Evolutionary conservation across 1,140 invertebrate species (phyloP), one percentile per base, ranked within the genome.

Genomic region (Trichomalopsis sarcophagae): DNA sequence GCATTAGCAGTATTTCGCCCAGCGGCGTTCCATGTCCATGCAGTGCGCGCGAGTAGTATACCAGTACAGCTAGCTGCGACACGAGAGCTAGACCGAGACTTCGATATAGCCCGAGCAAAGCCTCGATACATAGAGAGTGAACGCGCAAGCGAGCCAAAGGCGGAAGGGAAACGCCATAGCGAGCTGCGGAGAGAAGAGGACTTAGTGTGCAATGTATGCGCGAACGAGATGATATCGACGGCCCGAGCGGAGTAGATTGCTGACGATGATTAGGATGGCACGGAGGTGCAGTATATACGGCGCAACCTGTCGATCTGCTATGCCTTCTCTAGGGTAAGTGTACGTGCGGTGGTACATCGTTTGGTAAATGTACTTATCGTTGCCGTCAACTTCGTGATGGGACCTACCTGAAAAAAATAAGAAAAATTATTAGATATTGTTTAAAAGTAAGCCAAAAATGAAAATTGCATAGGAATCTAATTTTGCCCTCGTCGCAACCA

Each of bases 201-300:
- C 68, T 30, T 71, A n/a, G 55, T 62, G 55, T 62, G 55, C 55
- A 62, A 71, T 71, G 68, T 69, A 69, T 33, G 23, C 68, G 55
- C 55, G 55, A 62, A 71, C 68, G 23, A 71, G 23, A 27, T 30
- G 68, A 71, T 30, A 30, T 71, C 68, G 68, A 33, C 68, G 23
- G 10, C 13, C 30, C 68, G 68, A 71, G 68, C 27, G 68, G 30
- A 71, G 17, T 71, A 71, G 68, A 71, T 30, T 71, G 68, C 68
- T 33, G 4, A 4, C 7, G 55, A 62, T 62, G 55, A 62, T 62
- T 62, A n/a, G 55, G 17, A 62, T 62, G 21, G 50, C 50, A 14
- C 50, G 50, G 50, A 50, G 47, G 47, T 9, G 47, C 14, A 50
- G 27, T 50, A 50, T 36, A 50, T 50, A 55, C 50, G 5, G 13